Evolutionary conservation across 64 coral and sea anemone genomes (phyloP).

Genomic region (Orbicella faveolata): DNA sequence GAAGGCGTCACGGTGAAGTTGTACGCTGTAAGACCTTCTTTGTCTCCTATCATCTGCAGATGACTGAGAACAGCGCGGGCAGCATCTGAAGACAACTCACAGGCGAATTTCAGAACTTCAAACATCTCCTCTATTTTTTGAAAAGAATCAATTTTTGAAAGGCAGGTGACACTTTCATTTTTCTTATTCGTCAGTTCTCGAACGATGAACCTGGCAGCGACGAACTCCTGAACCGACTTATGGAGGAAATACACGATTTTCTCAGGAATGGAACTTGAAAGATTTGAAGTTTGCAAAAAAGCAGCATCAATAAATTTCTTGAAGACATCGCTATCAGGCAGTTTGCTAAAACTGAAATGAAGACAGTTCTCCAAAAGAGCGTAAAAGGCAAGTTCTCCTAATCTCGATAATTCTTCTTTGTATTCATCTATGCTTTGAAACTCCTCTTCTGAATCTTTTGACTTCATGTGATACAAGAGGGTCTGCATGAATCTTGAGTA

Average conservation of each 20-base stretch:
- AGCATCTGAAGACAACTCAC: constrained; percentile 22
- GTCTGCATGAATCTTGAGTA: constrained; percentile 19
- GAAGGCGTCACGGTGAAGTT: no score
- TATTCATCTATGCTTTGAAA: constrained; percentile 25
- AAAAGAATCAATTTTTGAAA: background rate
- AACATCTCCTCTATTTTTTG: background rate
- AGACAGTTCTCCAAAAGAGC: constrained; percentile 34
- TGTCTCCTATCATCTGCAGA: background rate
- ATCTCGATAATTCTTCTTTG: background rate
- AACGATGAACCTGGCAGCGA: constrained; percentile 38
- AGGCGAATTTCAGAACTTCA: constrained; percentile 6
- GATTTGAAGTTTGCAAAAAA: constrained; percentile 50
- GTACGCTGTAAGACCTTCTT: no score
- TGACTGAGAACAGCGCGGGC: background rate
- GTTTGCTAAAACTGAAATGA: background rate
- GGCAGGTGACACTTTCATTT: background rate
- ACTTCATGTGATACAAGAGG: constrained; percentile 14
- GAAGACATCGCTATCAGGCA: background rate
- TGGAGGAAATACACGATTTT: constrained; percentile 47
- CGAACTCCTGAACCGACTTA: constrained; percentile 48
- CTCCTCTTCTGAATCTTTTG: background rate
- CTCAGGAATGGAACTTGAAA: constrained; percentile 5
- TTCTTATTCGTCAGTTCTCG: background rate
- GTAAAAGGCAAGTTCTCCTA: constrained; percentile 43
- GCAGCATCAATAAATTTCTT: constrained; percentile 3